Evolutionary conservation across 2,888 invertebrate genomes (phyloP).

Genomic region (Acheta domesticus): DNA sequence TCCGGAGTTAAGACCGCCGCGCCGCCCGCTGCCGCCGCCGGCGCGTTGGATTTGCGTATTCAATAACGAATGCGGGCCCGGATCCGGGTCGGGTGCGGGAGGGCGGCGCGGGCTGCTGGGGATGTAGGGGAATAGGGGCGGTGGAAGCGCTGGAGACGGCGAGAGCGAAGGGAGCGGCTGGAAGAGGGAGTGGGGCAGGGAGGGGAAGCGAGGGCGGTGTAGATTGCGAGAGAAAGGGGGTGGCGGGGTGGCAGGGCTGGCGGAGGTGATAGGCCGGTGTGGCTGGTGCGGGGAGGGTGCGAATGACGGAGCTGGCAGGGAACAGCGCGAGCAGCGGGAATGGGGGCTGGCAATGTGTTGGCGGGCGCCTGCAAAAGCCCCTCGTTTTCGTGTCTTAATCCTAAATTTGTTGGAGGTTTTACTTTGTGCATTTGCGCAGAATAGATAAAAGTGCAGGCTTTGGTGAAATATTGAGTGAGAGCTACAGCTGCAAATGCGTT

Average conservation of each 20-base stretch:
- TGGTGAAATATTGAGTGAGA: not conserved
- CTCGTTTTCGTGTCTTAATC: not conserved
- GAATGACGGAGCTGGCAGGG: no score
- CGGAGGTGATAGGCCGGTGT: no score
- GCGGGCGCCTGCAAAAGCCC: not conserved
- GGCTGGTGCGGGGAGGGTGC: no score
- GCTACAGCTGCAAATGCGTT: no score
- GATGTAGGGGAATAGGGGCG: no score
- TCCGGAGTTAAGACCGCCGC: not conserved
- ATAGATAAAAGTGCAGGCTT: not conserved
- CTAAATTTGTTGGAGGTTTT: conserved; percentile 2
- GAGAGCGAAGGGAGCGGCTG: no score
- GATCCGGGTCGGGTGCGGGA: not conserved
- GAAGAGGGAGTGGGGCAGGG: no score
- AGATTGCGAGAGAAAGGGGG: no score
- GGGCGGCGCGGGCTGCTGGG: not conserved
- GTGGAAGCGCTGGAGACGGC: no score
- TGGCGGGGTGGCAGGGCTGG: no score
- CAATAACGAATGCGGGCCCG: conserved; percentile 9
- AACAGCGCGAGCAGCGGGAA: not conserved
- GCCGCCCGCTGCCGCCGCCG: not conserved
- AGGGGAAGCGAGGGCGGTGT: no score
- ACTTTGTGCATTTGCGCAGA: not conserved
- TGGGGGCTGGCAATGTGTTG: not conserved
- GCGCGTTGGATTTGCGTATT: conserved; percentile 4